Evolutionary conservation across 1,140 invertebrate genomes (phyloP).

Genomic region (Calosoma granatense): DNA sequence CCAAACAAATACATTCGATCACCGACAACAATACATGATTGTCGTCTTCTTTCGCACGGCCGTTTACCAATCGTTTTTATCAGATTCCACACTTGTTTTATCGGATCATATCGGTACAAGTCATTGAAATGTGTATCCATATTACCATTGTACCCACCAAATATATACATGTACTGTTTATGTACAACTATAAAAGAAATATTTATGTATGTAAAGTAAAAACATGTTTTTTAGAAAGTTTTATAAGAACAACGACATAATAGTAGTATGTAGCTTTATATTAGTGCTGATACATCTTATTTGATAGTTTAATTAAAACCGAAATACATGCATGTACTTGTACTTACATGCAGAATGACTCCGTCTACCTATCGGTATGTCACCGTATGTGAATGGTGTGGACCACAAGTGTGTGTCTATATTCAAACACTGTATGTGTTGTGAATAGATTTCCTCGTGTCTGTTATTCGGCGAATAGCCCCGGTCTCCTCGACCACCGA

Average conservation of each 20-base stretch:
- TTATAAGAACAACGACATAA: too few species aligned
- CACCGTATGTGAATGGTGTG: constrained; percentile 43
- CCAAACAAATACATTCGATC: constrained; percentile 73
- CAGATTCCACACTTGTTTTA: constrained; percentile 48
- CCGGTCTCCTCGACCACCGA: constrained; percentile 69
- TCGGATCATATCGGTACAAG: constrained; percentile 59
- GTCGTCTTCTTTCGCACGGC: constrained; percentile 63
- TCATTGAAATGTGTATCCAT: constrained; percentile 71
- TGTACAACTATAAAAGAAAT: constrained; percentile 54
- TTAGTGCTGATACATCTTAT: too few species aligned
- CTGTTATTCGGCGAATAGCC: constrained; percentile 52
- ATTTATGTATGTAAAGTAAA: constrained; percentile 15
- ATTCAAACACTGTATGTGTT: constrained; percentile 67
- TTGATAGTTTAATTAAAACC: neutral
- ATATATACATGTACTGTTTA: constrained; percentile 67
- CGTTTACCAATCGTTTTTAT: constrained; percentile 45
- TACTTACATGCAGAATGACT: constrained; percentile 81
- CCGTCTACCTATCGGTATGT: constrained; percentile 58
- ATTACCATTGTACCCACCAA: constrained; percentile 78
- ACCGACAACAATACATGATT: constrained; percentile 63
- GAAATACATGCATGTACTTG: neutral
- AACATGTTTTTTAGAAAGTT: too few species aligned
- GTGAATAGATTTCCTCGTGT: constrained; percentile 65
- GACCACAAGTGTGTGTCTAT: constrained; percentile 58
- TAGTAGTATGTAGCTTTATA: too few species aligned